Conservation (phyloP, 1,140 invertebrate species). For the Conopomorpha cramerella region DNA sequence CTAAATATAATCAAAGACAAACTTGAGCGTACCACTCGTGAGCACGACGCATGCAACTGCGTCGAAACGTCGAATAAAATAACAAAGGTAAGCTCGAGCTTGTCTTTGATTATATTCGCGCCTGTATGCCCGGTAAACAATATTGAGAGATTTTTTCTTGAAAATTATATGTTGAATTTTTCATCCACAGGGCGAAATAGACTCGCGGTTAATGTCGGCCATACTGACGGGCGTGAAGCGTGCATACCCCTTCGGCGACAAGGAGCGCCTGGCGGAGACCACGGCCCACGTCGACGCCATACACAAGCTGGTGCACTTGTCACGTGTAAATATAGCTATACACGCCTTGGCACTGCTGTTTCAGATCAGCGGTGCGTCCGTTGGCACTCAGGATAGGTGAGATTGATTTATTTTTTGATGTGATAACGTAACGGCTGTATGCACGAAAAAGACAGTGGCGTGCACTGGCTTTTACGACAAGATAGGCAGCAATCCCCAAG, state of each 20-base stretch:
- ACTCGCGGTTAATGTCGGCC: slow-evolving; percentile 89
- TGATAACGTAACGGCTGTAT: neutral
- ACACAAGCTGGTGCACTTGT: slow-evolving; percentile 87
- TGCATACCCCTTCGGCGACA: slow-evolving; percentile 79
- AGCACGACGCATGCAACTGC: no score
- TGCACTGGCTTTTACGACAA: no score
- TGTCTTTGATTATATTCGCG: no score
- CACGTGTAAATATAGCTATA: slow-evolving; percentile 80
- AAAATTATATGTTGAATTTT: slow-evolving; percentile 4
- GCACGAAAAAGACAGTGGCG: neutral
- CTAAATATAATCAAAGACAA: no score
- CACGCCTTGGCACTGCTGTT: slow-evolving; percentile 87
- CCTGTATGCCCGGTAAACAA: no score
- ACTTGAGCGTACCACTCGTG: no score
- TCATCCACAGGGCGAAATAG: slow-evolving; percentile 77
- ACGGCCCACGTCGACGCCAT: slow-evolving; percentile 79
- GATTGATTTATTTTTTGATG: no score
- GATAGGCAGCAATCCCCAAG: no score
- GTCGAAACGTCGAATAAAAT: no score
- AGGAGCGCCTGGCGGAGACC: slow-evolving; percentile 60
- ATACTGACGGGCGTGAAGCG: slow-evolving; percentile 88
- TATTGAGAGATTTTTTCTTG: no score
- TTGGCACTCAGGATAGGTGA: slow-evolving; percentile 62
- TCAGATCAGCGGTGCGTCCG: slow-evolving; percentile 73
- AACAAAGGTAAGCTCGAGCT: no score